A percentile compares a stretch with the other conserved stretches of the same genome.
phyloP scores from a whole-genome alignment of 1,140 invertebrate genomes.

The Delia radicum region DNA sequence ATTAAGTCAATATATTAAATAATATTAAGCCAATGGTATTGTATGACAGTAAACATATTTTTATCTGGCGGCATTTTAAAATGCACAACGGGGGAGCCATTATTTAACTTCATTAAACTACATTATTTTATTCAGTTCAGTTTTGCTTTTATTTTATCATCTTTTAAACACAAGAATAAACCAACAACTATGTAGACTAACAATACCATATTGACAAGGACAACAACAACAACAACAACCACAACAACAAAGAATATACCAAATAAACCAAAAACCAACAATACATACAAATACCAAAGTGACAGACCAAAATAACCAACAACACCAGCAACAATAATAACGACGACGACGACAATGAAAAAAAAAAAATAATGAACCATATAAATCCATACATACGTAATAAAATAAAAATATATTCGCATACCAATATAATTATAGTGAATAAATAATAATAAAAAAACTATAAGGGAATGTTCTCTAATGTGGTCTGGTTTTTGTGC shows the following conservation, averaged over 20 bases:
- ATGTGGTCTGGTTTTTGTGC: no score
- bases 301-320: background rate
- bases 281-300: background rate
- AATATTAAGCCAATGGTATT: constrained; percentile 7
- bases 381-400: no score
- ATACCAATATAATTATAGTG: no score
- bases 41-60: background rate
- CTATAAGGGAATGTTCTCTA: no score
- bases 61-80: constrained; percentile 8
- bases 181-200: background rate
- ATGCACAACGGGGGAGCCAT: constrained; percentile 14
- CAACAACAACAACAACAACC: background rate
- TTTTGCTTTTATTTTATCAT: background rate
- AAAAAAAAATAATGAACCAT: no score
- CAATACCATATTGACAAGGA: background rate
- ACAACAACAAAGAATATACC: background rate
- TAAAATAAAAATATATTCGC: no score
- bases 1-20: constrained; percentile 18
- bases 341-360: background rate
- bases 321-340: background rate
- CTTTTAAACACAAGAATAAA: background rate
- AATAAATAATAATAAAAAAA: no score
- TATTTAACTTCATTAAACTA: constrained; percentile 22
- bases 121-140: no score
- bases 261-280: background rate